Conservation (phyloP, 2,888 invertebrate genomes). For the Loripinus fragilis region DNA sequence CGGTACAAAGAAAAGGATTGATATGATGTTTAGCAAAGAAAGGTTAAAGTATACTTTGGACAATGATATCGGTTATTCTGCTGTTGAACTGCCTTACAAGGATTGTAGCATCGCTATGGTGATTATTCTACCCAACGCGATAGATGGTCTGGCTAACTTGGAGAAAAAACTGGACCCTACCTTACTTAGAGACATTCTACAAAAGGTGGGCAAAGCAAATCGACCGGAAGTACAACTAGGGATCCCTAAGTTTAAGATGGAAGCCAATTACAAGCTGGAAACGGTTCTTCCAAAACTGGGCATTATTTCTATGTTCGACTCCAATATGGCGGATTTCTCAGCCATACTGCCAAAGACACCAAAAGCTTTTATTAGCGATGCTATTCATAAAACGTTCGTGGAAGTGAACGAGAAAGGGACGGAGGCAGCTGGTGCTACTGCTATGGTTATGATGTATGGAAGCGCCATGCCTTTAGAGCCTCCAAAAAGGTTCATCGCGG, state of each 20-base stretch:
- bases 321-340: slow-evolving; percentile 43
- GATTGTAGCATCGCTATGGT: slow-evolving; percentile 42
- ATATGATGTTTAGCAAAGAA: slow-evolving; percentile 88
- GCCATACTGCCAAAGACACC: slow-evolving; percentile 40
- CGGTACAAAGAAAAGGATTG: slow-evolving; percentile 80
- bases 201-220: not conserved
- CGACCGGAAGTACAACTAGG: slow-evolving; percentile 41
- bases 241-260: slow-evolving; percentile 73
- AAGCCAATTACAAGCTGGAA: slow-evolving; percentile 52
- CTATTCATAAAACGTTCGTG: slow-evolving; percentile 64
- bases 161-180: slow-evolving; percentile 37
- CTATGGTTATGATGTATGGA: slow-evolving; percentile 16
- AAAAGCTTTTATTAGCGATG: slow-evolving; percentile 42
- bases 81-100: slow-evolving; percentile 89
- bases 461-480: slow-evolving; percentile 14
- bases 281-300: slow-evolving; percentile 64
- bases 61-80: slow-evolving; percentile 89
- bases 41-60: slow-evolving; percentile 85
- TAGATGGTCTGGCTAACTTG: slow-evolving; percentile 44
- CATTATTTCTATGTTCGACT: slow-evolving; percentile 68
- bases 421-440: slow-evolving; percentile 52
- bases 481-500: slow-evolving; percentile 50
- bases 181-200: not conserved
- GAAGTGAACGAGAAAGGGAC: no score
- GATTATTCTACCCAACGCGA: slow-evolving; percentile 51